Evolutionary conservation across 2,888 invertebrate genomes (phyloP), one percentile per base, ranked within the genome.

Genomic region (Xanthorhoe designata): DNA sequence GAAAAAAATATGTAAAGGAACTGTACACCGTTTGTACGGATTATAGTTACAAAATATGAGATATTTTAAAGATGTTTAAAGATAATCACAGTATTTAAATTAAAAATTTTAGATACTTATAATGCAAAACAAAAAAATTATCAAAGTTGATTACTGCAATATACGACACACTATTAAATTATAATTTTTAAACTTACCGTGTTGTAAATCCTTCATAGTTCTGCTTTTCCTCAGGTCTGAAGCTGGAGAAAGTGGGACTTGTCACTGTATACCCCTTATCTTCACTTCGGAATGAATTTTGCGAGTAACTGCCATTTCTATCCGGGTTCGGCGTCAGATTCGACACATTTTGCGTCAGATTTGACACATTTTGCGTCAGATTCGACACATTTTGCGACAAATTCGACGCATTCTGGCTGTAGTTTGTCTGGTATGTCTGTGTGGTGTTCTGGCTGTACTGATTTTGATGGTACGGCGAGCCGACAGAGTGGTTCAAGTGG

Each of bases 201-300:
- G 95, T 95, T 13, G 95, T 95, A 78, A 95, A 96, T 60, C 95
- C 95, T 78, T 96, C 95, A 78, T 96, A 96, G 72, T 92, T 95
- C 76, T 94, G 94, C 51, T 91, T 92, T 19, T 86, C 85, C 19
- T 91, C 92, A 49, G 94, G 91, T 56, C 92, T 72, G 74, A 92
- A 93, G 75, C 93, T 92, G 0, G 89, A 86, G 80, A 92, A 93
- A 0, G 90, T 89, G 0, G 92, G 92, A 56, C 88, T 89, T 50
- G 79, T 87, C 0, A 84, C 86, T 0, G 88, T 83, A 29, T 87
- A 87, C 67, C 85, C 82, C 51, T 87, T 86, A 66, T 89, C 89
- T 0, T 88, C 88, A 10, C 79, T 80, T 0, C 74, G 58, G 32
- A 73, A 72, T 5, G 77, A 80, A 7, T 78, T 76, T 51, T 82